Conservation (phyloP, 2,113 vertebrate species). For the Melospiza georgiana region DNA sequence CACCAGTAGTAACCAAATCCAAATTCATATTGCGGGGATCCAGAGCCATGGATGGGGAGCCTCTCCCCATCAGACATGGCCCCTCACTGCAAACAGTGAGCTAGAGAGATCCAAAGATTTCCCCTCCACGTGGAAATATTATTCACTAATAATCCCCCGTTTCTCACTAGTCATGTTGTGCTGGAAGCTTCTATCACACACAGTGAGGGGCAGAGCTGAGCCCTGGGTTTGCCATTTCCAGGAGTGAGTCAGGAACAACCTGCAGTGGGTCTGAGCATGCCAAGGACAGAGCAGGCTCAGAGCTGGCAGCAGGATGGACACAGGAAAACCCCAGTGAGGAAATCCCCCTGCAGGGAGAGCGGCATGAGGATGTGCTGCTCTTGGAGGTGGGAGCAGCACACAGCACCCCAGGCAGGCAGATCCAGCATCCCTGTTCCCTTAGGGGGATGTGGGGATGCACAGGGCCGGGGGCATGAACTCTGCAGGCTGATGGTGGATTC, state of each 20-base stretch:
- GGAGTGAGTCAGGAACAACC: background rate
- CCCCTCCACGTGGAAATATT: background rate
- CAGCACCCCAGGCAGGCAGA: background rate
- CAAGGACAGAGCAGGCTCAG: background rate
- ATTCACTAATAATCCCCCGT: background rate
- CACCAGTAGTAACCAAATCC: background rate
- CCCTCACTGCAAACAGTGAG: background rate
- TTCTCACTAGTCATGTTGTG: background rate
- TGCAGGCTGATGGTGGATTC: background rate
- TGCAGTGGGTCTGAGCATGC: background rate
- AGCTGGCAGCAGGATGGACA: background rate
- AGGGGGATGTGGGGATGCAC: background rate
- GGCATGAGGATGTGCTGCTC: background rate
- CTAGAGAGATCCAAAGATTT: background rate
- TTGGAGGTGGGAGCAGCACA: background rate
- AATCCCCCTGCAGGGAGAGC: background rate
- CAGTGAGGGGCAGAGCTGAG: background rate
- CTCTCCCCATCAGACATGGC: background rate
- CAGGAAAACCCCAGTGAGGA: background rate
- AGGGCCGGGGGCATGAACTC: rapidly evolving
- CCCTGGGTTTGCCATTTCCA: background rate
- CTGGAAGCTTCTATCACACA: background rate
- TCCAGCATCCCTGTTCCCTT: background rate
- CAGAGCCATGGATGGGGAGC: background rate
- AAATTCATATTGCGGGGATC: background rate